Evolutionary conservation across 1,140 invertebrate genomes (phyloP).

Genomic region (Ctenoplectra terminalis): DNA sequence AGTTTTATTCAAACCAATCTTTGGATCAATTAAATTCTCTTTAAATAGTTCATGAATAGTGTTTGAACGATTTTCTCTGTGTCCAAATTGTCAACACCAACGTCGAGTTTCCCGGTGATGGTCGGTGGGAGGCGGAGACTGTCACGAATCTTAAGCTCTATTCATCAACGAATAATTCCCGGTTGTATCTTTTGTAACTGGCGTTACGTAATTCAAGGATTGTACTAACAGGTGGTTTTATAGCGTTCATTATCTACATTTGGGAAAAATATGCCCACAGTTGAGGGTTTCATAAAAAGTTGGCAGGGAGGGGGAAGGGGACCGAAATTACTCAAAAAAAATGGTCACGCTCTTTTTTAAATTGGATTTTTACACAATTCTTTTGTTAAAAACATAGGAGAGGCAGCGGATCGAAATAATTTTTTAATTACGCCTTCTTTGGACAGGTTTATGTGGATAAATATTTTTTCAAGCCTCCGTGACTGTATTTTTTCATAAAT

Average conservation of each 20-base stretch:
- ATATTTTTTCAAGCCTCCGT: background rate
- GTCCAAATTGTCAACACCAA: slow-evolving; percentile 50
- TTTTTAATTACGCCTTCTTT: background rate
- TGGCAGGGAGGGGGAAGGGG: too few relatives aligned
- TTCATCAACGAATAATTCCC: slow-evolving; percentile 40
- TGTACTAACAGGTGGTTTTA: slow-evolving; percentile 13
- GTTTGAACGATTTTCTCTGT: background rate
- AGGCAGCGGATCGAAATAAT: background rate
- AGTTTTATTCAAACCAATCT: background rate
- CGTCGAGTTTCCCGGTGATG: slow-evolving; percentile 48
- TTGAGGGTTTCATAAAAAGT: too few relatives aligned
- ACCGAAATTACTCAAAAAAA: too few relatives aligned
- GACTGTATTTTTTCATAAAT: background rate
- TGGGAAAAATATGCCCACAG: too few relatives aligned
- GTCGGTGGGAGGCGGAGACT: slow-evolving; percentile 73
- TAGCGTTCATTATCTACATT: background rate
- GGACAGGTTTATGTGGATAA: background rate
- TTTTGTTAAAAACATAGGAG: background rate
- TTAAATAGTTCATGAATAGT: slow-evolving; percentile 26
- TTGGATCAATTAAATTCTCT: background rate
- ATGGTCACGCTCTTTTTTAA: too few relatives aligned
- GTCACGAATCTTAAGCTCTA: slow-evolving; percentile 67
- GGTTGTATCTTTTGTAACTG: background rate
- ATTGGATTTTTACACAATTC: too few relatives aligned
- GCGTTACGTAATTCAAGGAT: slow-evolving; percentile 20